Evolutionary conservation across 2,888 invertebrate genomes (phyloP).

Genomic region (Heliconius charithonia): DNA sequence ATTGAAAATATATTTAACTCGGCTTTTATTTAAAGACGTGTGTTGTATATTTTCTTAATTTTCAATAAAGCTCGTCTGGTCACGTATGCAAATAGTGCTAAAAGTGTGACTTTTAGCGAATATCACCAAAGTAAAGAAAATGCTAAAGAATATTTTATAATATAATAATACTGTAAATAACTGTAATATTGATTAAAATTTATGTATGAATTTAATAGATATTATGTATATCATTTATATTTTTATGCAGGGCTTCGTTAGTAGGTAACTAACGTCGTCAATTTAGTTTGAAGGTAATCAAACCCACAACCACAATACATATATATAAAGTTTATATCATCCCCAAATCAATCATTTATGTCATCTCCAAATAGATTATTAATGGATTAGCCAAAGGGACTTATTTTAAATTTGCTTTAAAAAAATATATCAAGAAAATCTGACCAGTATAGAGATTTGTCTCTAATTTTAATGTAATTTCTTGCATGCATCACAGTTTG

Average conservation of each 20-base stretch:
- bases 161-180: too few species aligned
- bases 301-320: too few species aligned
- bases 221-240: neutral
- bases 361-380: too few species aligned
- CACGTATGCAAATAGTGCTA: slow-evolving; percentile 8
- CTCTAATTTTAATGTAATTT: too few species aligned
- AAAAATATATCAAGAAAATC: too few species aligned
- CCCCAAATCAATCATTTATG: too few species aligned
- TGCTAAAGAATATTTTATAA: neutral
- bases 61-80: neutral
- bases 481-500: slow-evolving; percentile 35
- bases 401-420: too few species aligned
- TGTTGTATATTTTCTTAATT: neutral
- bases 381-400: too few species aligned
- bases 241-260: neutral
- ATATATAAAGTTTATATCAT: too few species aligned
- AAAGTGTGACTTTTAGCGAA: slow-evolving; percentile 7
- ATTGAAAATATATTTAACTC: neutral
- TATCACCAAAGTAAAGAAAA: neutral
- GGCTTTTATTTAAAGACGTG: neutral
- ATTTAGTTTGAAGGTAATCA: too few species aligned
- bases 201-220: neutral
- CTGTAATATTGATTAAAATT: neutral
- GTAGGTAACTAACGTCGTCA: too few species aligned
- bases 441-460: too few species aligned